Evolutionary conservation across 2,797 vertebrate species (phyloP).

Genomic region (Pipistrellus nathusii): DNA sequence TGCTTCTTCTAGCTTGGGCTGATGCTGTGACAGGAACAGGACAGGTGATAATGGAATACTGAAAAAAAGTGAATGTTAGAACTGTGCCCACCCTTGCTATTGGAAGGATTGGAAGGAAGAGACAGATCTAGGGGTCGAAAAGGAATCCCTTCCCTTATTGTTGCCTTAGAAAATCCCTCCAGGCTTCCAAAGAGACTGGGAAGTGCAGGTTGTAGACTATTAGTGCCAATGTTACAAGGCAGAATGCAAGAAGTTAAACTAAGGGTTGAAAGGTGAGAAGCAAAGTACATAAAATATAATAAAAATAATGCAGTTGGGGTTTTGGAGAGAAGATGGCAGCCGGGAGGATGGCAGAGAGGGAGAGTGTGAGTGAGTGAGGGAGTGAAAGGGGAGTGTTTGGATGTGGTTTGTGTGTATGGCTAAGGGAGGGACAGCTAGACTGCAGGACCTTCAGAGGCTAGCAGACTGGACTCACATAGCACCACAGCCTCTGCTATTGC

Average conservation of each 20-base stretch:
- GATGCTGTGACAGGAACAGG: not conserved
- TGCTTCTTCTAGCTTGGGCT: not conserved
- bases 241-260: not conserved
- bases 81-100: not conserved
- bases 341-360: too few relatives aligned
- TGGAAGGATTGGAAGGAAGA: not conserved
- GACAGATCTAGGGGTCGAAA: not conserved
- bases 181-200: not conserved
- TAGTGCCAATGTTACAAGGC: not conserved
- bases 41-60: not conserved
- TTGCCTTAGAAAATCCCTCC: not conserved
- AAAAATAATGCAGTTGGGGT: not conserved
- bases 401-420: too few relatives aligned
- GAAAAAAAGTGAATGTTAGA: not conserved
- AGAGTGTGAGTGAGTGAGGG: too few relatives aligned
- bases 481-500: too few relatives aligned
- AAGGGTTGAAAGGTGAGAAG: not conserved
- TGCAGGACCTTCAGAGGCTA: too few relatives aligned
- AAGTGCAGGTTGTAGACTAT: not conserved
- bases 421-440: too few relatives aligned
- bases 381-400: too few relatives aligned
- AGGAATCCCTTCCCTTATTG: not conserved
- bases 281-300: not conserved
- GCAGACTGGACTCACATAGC: too few relatives aligned
- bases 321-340: too few relatives aligned